Evolutionary conservation across 2,888 invertebrate species (phyloP).

Genomic region (Pristionchus maxplancki): DNA sequence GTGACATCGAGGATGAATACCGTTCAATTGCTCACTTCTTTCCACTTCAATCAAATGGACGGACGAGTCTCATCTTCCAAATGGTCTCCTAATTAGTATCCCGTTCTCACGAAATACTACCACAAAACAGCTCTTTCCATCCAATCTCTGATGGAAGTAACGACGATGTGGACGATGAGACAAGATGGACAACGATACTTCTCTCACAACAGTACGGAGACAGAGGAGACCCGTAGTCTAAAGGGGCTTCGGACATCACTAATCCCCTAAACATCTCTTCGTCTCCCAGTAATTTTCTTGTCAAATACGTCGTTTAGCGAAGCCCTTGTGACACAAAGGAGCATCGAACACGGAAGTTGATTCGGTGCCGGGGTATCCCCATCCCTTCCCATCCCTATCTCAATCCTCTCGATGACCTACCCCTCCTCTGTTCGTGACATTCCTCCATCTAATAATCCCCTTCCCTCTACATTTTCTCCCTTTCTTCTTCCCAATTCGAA

Average conservation of each 20-base stretch:
- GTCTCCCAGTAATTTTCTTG: neutral
- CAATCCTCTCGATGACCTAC: neutral
- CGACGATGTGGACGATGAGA: neutral
- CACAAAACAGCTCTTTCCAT: neutral
- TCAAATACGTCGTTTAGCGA: neutral
- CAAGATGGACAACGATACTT: neutral
- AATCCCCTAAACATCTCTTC: neutral
- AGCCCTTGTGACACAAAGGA: neutral
- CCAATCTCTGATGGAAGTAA: neutral
- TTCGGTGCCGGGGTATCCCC: neutral
- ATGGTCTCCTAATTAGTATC: slow-evolving; percentile 7
- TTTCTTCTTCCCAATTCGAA: neutral
- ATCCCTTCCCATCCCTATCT: too few relatives aligned
- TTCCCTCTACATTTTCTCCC: neutral
- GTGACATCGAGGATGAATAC: neutral
- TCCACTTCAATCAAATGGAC: slow-evolving; percentile 19
- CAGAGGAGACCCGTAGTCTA: neutral
- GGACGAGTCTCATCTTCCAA: neutral
- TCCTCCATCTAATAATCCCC: neutral
- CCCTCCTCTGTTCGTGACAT: slow-evolving; percentile 10
- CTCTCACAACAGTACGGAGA: neutral
- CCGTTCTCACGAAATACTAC: neutral
- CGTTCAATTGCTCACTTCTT: neutral
- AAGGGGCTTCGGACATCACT: neutral
- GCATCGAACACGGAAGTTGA: neutral